Evolutionary conservation across 2,113 vertebrate genomes (phyloP), one percentile per base, ranked within the genome.

Genomic region (Scolopax mira): DNA sequence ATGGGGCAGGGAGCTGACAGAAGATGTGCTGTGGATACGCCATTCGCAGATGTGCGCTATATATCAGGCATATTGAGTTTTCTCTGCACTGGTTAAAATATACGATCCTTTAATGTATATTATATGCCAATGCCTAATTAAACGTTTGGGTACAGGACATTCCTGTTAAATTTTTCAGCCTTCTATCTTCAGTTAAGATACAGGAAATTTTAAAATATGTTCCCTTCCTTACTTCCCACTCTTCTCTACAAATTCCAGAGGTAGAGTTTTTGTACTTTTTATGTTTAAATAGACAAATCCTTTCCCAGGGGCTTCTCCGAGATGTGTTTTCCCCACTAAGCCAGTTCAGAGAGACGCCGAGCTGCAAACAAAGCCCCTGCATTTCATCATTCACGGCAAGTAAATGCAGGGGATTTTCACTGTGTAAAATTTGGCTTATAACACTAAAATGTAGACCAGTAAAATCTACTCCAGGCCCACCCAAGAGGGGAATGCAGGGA

Each of bases 241-340:
- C 19, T 54, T 39, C 48, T 65, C 46, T 49, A 17, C 16, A 48
- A 77, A 11, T 11, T n/a, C 28, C 55, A 16, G 13, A 35, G 41
- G 21, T 19, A 9, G 0, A 57, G 2, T 28, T 94, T 54, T 88
- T 6, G 1, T 44, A 5, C 6, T 18, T 73, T 80, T 77, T 30
- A 6, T 33, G 33, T 60, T 49, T 61, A 70, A 85, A n/a, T 10
- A 18, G 33, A 35, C 22, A 22, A 51, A 51, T 64, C 49, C 57
- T 57, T 33, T 83, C 37, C 52, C 13, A 7, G 7, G 18, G 48
- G 3, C 19, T 7, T 3, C 3, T 25, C 21, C 0, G 1, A 51
- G 51, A 30, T 66, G 21, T n/a, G 12, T 51, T 84, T 51, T 39
- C 41, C 11, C 11, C 24, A 31, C 24, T 8, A 7, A 66, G 4